Conservation (phyloP, 1,140 invertebrate genomes). For the Phthorimaea operculella region DNA sequence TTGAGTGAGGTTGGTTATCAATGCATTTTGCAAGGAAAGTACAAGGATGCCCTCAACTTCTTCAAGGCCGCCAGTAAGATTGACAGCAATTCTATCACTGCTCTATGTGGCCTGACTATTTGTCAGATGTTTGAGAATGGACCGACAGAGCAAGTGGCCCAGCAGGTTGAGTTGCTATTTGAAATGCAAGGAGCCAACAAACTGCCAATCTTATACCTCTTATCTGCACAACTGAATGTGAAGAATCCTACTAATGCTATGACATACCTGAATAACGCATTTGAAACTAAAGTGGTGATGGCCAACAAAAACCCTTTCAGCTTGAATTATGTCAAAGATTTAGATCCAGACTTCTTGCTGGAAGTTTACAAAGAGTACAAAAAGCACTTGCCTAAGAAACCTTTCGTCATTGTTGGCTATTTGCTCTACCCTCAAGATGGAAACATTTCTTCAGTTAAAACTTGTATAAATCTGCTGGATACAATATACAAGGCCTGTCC, state of each 20-base stretch:
- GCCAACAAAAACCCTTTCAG: slow-evolving; percentile 77
- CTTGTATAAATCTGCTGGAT: slow-evolving; percentile 76
- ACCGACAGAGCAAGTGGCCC: slow-evolving; percentile 74
- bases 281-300: slow-evolving; percentile 74
- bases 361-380: slow-evolving; percentile 83
- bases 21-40: slow-evolving; percentile 76
- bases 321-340: slow-evolving; percentile 75
- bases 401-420: slow-evolving; percentile 63
- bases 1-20: slow-evolving; percentile 88
- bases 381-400: slow-evolving; percentile 75
- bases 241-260: slow-evolving; percentile 71
- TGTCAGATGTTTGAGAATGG: slow-evolving; percentile 79
- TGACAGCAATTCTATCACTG: slow-evolving; percentile 83
- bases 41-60: slow-evolving; percentile 81
- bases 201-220: slow-evolving; percentile 73
- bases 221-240: slow-evolving; percentile 75
- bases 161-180: slow-evolving; percentile 88
- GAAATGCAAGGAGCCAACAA: slow-evolving; percentile 79
- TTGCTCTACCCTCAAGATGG: slow-evolving; percentile 58
- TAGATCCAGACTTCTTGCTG: slow-evolving; percentile 90
- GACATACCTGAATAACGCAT: slow-evolving; percentile 76
- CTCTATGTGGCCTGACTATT: slow-evolving; percentile 82
- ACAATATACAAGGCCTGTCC: slow-evolving; percentile 83
- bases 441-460: slow-evolving; percentile 47
- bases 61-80: slow-evolving; percentile 84